phyloP scores from a whole-genome alignment of 2,113 vertebrate species.

The Conger conger region DNA sequence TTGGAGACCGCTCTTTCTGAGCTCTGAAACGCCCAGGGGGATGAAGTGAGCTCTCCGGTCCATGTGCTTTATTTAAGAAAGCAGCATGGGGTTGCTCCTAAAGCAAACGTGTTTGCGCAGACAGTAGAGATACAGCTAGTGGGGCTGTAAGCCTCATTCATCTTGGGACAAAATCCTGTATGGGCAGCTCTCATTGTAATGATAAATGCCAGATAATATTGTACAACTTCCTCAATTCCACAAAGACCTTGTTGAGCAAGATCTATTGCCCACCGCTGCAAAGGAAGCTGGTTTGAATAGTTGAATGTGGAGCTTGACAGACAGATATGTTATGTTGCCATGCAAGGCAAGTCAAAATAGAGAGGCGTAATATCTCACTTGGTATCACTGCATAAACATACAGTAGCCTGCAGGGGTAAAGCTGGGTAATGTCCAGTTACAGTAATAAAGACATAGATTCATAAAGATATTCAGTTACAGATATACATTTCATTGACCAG shows the following conservation, averaged over 20 bases:
- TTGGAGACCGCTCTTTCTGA: slow-evolving; percentile 9
- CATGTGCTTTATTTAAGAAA: not conserved
- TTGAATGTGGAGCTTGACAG: not conserved
- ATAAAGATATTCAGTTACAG: no score
- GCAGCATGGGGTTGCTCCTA: not conserved
- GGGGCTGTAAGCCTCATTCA: not conserved
- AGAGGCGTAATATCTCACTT: not conserved
- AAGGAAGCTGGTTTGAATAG: slow-evolving; percentile 11
- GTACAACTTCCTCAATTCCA: not conserved
- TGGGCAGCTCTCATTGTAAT: slow-evolving; percentile 16
- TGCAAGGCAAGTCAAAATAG: not conserved
- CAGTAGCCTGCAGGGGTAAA: not conserved
- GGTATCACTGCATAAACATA: not conserved
- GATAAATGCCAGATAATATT: slow-evolving; percentile 39
- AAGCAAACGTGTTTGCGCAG: slow-evolving; percentile 20
- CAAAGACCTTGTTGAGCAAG: not conserved
- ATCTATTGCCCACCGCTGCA: slow-evolving; percentile 25
- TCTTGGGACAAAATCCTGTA: not conserved
- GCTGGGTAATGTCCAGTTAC: not conserved
- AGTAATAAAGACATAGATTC: not conserved
- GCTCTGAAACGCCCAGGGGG: not conserved
- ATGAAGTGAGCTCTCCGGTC: not conserved
- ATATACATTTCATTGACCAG: not conserved
- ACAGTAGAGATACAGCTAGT: not conserved
- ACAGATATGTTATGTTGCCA: not conserved